These are phyloP conservation scores for Drosophila chauvacae DNA, from an alignment of 1,140 invertebrate genomes.

Conservation along the genomic window DNA sequence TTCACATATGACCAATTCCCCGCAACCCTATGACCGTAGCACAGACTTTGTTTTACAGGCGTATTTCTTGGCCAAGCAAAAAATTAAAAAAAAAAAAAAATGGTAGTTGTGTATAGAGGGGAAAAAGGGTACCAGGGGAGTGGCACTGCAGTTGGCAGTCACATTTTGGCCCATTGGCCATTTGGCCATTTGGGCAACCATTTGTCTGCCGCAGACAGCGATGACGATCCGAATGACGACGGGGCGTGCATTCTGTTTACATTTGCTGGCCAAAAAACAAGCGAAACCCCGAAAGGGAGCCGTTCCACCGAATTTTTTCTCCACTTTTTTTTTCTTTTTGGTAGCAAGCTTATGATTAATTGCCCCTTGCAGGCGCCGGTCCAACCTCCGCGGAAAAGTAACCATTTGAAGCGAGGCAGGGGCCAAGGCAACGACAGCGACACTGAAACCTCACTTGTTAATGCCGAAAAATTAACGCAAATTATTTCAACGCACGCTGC, in stretches of 20 bases:
- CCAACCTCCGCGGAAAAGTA: slow-evolving; percentile 32
- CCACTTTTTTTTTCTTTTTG: slow-evolving; percentile 12
- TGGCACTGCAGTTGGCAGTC: slow-evolving; percentile 70
- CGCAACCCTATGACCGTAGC: slow-evolving; percentile 17
- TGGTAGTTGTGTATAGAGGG: neutral
- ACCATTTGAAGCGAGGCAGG: slow-evolving; percentile 38
- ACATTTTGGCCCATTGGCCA: slow-evolving; percentile 68
- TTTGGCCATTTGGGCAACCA: slow-evolving; percentile 74
- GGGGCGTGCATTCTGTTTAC: slow-evolving; percentile 78
- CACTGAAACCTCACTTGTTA: slow-evolving; percentile 45
- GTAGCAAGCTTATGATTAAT: slow-evolving; percentile 77
- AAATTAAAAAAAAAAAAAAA: neutral
- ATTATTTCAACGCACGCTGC: slow-evolving; percentile 71
- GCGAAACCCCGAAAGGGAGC: slow-evolving; percentile 33
- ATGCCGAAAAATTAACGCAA: slow-evolving; percentile 63
- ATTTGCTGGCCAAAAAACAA: slow-evolving; percentile 54
- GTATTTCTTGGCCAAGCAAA: slow-evolving; percentile 63
- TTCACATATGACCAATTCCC: slow-evolving; percentile 24
- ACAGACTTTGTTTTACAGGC: slow-evolving; percentile 53
- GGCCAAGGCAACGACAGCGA: neutral
- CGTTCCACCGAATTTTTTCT: slow-evolving; percentile 1
- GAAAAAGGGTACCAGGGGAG: neutral
- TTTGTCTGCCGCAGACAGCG: slow-evolving; percentile 76
- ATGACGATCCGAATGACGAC: slow-evolving; percentile 55
- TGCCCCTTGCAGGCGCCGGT: slow-evolving; percentile 67